These are phyloP conservation scores for Herminia tarsipennalis DNA, from an alignment of 2,888 invertebrate species.

Conservation along the genomic window DNA sequence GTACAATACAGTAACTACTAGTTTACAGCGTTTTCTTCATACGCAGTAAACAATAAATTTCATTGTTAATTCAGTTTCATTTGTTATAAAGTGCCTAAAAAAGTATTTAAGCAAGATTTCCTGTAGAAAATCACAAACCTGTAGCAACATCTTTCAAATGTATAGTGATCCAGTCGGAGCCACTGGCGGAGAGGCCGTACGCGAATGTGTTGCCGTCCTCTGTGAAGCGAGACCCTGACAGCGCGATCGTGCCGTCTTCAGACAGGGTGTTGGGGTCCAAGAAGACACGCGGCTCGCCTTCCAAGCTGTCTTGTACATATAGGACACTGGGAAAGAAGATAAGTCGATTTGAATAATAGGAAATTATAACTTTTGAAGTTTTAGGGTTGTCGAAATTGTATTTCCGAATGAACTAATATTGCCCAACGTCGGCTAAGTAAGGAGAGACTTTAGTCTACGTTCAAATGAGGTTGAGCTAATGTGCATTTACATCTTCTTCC, in stretches of 20 bases:
- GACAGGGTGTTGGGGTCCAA: constrained; percentile 98
- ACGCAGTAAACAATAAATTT: too few species aligned
- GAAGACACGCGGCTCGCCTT: constrained; percentile 92
- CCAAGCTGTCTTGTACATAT: constrained; percentile 93
- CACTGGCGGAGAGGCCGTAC: constrained; percentile 96
- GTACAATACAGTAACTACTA: too few species aligned
- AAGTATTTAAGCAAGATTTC: too few species aligned
- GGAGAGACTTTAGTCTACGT: too few species aligned
- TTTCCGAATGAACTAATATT: too few species aligned
- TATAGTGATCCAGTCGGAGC: constrained; percentile 98
- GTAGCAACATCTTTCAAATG: constrained; percentile 91
- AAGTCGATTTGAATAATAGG: background rate
- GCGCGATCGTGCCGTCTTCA: constrained; percentile 94
- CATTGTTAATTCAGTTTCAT: too few species aligned
- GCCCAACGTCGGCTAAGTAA: too few species aligned
- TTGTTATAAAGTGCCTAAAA: too few species aligned
- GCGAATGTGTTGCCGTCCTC: constrained; percentile 96
- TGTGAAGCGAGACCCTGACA: constrained; percentile 92
- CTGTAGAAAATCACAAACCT: constrained; percentile 75
- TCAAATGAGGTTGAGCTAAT: too few species aligned
- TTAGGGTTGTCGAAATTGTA: too few species aligned
- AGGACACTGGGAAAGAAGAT: constrained; percentile 88
- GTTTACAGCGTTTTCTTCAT: too few species aligned
- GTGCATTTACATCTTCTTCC: too few species aligned
- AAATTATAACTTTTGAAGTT: background rate